phyloP scores from a whole-genome alignment of 1,140 invertebrate genomes.

The Coptotermes formosanus region DNA sequence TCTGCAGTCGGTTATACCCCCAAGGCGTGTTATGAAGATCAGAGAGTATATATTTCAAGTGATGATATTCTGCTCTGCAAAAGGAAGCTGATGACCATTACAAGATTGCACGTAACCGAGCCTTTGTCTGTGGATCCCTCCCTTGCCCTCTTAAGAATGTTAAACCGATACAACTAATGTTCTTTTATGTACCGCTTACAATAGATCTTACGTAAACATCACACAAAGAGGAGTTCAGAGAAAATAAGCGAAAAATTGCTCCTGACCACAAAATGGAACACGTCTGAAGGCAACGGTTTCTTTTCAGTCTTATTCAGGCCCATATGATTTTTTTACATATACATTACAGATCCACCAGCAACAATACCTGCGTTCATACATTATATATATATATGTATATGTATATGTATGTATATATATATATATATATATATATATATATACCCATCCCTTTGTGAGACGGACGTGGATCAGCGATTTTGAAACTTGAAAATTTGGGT shows the following conservation, averaged over 20 bases:
- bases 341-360: not conserved
- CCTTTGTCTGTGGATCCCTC: not conserved
- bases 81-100: not conserved
- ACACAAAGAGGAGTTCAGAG: not conserved
- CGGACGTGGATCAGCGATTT: not conserved
- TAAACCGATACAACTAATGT: slow-evolving; percentile 13
- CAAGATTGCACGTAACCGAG: not conserved
- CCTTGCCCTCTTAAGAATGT: not conserved
- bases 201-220: slow-evolving; percentile 3
- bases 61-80: not conserved
- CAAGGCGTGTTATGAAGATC: not conserved
- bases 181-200: not conserved
- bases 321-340: not conserved
- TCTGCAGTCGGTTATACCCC: not conserved
- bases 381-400: no score
- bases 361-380: not conserved
- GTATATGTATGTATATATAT: no score
- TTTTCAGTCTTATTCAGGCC: not conserved
- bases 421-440: no score
- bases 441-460: not conserved
- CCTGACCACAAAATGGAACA: not conserved
- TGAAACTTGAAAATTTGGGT: not conserved
- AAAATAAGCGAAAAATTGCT: slow-evolving; percentile 5
- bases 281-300: not conserved
- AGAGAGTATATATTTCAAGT: not conserved